Evolutionary conservation across 2,888 invertebrate species (phyloP).

Genomic region (Tenthredo mesomela): DNA sequence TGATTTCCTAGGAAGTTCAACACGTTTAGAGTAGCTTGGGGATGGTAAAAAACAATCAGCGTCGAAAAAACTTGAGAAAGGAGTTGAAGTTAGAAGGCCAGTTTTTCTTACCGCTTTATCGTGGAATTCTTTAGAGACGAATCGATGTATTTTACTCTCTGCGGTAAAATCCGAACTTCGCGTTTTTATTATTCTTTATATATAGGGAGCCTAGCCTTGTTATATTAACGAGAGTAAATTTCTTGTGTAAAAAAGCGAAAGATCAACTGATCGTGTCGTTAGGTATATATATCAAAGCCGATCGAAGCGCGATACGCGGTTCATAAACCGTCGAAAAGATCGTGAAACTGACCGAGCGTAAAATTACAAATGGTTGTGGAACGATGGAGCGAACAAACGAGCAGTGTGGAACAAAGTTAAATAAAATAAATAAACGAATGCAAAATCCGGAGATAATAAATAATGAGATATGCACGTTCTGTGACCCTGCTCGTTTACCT

Average conservation of each 20-base stretch:
- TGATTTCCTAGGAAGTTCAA: background rate
- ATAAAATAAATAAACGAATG: constrained; percentile 41
- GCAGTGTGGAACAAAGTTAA: constrained; percentile 36
- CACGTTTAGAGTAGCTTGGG: background rate
- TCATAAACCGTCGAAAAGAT: constrained; percentile 61
- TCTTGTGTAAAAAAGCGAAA: background rate
- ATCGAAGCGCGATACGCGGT: constrained; percentile 42
- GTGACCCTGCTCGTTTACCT: constrained; percentile 40
- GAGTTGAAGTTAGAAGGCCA: background rate
- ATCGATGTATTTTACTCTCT: constrained; percentile 8
- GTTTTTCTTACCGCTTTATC: background rate
- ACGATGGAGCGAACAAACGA: constrained; percentile 13
- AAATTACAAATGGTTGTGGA: constrained; percentile 66
- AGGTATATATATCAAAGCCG: background rate
- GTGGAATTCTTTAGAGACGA: background rate
- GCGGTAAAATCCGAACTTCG: background rate
- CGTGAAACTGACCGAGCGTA: constrained; percentile 63
- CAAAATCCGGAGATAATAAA: constrained; percentile 45
- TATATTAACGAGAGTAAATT: constrained; percentile 1
- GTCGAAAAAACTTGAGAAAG: background rate
- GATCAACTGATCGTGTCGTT: constrained; percentile 4
- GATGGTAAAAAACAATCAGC: constrained; percentile 14
- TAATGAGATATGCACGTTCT: constrained; percentile 51
- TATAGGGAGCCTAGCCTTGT: background rate
- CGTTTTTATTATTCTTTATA: background rate